These are phyloP conservation scores for Gadopsis bispinosus DNA, from an alignment of 2,797 vertebrate species.

Conservation along the genomic window DNA sequence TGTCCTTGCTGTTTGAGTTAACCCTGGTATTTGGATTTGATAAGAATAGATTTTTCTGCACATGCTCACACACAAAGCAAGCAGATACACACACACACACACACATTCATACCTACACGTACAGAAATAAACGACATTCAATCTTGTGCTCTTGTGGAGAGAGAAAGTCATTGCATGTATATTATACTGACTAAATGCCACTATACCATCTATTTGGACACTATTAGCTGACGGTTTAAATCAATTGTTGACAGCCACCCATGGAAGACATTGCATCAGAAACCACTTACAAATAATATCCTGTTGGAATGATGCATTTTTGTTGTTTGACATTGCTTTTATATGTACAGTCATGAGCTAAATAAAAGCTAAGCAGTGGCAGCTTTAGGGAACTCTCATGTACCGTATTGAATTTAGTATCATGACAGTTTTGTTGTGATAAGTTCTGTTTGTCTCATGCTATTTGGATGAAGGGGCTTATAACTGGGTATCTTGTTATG, in stretches of 20 bases:
- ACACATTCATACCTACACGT: background rate
- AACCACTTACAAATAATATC: slow-evolving; percentile 4
- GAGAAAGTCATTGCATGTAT: slow-evolving; percentile 47
- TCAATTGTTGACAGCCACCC: slow-evolving; percentile 36
- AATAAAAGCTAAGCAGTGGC: background rate
- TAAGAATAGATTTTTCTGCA: slow-evolving; percentile 62
- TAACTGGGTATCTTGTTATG: slow-evolving; percentile 7
- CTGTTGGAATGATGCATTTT: slow-evolving; percentile 3
- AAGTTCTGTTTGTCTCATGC: slow-evolving; percentile 3
- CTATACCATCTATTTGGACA: slow-evolving; percentile 36
- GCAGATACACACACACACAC: background rate
- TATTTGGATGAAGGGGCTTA: slow-evolving; percentile 16
- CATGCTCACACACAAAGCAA: slow-evolving; percentile 10
- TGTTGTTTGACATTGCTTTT: slow-evolving; percentile 17
- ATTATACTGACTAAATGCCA: slow-evolving; percentile 56
- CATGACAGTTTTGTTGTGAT: slow-evolving; percentile 7
- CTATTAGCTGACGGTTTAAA: slow-evolving; percentile 35
- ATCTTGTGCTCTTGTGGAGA: slow-evolving; percentile 6
- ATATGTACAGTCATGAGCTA: slow-evolving; percentile 2
- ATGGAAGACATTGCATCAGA: slow-evolving; percentile 16
- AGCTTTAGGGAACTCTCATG: background rate
- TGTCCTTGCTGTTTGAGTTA: slow-evolving; percentile 55
- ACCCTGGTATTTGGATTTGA: slow-evolving; percentile 72
- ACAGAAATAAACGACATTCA: slow-evolving; percentile 2
- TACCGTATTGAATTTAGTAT: background rate